phyloP scores from a whole-genome alignment of 2,888 invertebrate genomes.

The Pemphredon lugubris region DNA sequence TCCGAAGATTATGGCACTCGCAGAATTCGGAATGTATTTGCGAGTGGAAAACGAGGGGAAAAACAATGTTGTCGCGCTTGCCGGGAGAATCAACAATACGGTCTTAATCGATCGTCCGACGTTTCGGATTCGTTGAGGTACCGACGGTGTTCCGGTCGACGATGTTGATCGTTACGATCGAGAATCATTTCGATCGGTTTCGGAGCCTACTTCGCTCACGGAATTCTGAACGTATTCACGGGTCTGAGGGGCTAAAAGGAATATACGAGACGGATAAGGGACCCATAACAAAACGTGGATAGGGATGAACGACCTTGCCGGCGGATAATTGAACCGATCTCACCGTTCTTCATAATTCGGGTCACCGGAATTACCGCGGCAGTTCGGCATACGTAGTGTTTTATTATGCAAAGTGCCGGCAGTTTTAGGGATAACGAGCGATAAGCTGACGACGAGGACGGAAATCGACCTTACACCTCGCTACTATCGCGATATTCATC shows the following conservation, averaged over 20 bases:
- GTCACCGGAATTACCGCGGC: constrained; percentile 40
- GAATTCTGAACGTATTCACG: not conserved
- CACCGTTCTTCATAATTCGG: constrained; percentile 52
- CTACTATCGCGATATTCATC: constrained; percentile 38
- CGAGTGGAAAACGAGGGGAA: too few relatives aligned
- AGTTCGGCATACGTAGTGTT: constrained; percentile 55
- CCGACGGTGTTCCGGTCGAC: too few relatives aligned
- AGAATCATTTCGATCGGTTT: not conserved
- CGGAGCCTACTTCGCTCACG: not conserved
- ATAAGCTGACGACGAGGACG: constrained; percentile 47
- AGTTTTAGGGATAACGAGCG: constrained; percentile 53
- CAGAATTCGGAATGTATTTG: too few relatives aligned
- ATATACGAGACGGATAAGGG: constrained; percentile 1
- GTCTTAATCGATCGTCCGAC: too few relatives aligned
- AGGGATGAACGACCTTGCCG: constrained; percentile 16
- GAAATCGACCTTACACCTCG: constrained; percentile 47
- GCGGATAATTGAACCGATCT: constrained; percentile 48
- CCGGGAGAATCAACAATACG: too few relatives aligned
- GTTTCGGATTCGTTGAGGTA: too few relatives aligned
- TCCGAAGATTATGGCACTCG: too few relatives aligned
- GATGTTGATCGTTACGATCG: too few relatives aligned
- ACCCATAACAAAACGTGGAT: constrained; percentile 20
- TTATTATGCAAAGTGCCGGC: constrained; percentile 56
- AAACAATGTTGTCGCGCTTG: too few relatives aligned
- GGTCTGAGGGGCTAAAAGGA: constrained; percentile 7